Conservation (phyloP, 2,113 vertebrate species). For the Sminthopsis crassicaudata region DNA sequence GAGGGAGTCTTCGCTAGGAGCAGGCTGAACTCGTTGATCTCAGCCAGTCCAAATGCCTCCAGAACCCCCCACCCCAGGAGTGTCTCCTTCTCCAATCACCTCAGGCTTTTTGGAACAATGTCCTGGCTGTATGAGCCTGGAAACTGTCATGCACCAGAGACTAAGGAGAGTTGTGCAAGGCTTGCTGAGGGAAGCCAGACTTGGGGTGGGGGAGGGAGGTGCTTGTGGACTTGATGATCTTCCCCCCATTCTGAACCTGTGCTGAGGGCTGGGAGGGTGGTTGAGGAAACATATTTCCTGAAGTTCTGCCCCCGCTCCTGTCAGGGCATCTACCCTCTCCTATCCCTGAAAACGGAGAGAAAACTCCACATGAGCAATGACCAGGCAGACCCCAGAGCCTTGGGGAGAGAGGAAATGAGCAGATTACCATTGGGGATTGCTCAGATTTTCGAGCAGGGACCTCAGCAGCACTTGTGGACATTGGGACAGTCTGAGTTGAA, state of each 20-base stretch:
- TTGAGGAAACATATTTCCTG: not conserved
- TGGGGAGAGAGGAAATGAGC: not conserved
- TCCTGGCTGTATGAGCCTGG: constrained; percentile 25
- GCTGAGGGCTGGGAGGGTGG: not conserved
- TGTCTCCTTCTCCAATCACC: not conserved
- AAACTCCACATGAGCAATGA: not conserved
- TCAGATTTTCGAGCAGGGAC: constrained; percentile 51
- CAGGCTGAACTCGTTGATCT: not conserved
- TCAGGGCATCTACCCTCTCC: not conserved
- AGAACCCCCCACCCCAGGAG: not conserved
- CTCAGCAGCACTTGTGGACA: constrained; percentile 66
- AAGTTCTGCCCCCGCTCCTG: not conserved
- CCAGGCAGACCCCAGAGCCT: not conserved
- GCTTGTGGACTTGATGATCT: constrained; percentile 26
- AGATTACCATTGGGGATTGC: constrained; percentile 63
- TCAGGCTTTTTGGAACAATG: constrained; percentile 32
- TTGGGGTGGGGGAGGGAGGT: not conserved
- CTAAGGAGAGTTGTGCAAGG: not conserved
- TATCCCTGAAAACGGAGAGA: not conserved
- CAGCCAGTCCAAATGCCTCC: not conserved
- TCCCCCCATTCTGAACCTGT: not conserved
- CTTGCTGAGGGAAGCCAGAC: not conserved
- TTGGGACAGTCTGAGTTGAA: constrained; percentile 7
- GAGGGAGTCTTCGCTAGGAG: not conserved
- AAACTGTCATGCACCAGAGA: constrained; percentile 64